Base-by-base conservation (phyloP, 2,888 invertebrate genomes). In the Venusia cambrica region DNA sequence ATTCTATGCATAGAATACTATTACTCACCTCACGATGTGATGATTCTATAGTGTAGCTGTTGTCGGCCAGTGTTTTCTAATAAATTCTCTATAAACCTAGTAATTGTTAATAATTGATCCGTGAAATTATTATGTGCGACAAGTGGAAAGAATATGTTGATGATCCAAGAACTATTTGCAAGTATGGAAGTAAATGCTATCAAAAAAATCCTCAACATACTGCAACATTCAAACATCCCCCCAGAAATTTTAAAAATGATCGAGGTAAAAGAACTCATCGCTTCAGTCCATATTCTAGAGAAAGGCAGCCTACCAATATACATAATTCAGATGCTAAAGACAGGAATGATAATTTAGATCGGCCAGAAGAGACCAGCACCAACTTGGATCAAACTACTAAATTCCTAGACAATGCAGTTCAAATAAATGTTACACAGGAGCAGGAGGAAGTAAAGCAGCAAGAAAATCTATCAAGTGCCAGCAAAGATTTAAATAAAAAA, bases 101-200 rank as follows among this genome's bases (percentile, higher is more conserved):
- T n/a, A n/a, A n/a, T n/a, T n/a, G n/a, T n/a, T n/a, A n/a, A n/a
- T n/a, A n/a, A n/a, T n/a, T n/a, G n/a, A n/a, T n/a, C n/a, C n/a
- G n/a, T n/a, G n/a, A n/a, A n/a, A n/a, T n/a, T 6, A 18, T 14
- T 2, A 36, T 87, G 87, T 70, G 79, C 19, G 73, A 80, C 11
- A 73, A 77, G 38, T 80, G 79, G 75, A 47, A 65, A 46, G 56
- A 57, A 4, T 84, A 75, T 31, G 54, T 64, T 3, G 59, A 72
- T 27, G 87, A 88, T 54, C 37, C 73, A 3, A 88, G 93, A 69
- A 79, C 73, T 19, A 72, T 90, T 22, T 97, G 97, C 70, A 92
- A 92, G 77, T 96, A 94, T 67, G 94, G 94, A 29, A 69, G 65
- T 2, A 90, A 92, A 51, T 97, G 97, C 72, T 96, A 95, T 70